Evolutionary conservation across 2,888 invertebrate genomes (phyloP), one percentile per base, ranked within the genome.

Genomic region (Apotomis turbidana): DNA sequence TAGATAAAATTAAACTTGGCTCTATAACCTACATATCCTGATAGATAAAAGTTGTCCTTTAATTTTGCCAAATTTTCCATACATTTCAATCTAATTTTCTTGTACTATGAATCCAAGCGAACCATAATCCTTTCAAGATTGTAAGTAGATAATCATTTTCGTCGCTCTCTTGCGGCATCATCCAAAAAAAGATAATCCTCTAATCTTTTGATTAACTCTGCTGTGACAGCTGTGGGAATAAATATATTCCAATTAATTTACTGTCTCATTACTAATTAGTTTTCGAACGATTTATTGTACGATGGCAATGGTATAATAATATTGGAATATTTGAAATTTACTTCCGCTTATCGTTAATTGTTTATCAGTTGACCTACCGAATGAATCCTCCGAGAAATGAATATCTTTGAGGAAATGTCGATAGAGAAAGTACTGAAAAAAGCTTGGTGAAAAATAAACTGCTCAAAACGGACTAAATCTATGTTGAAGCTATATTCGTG

Each of bases 321-420:
- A 27, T 27, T 27, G 9, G 4, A 62, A 38, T 51, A 8, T 49
- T 63, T 38, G 52, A 49, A 15, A 52, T 41, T 41, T 38, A 41
- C 54, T 54, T 15, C 44, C 66, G 5, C n/a, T 46, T 27, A 8
- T 15, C 54, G 15, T 5, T 12, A 79, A 80, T 79, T 81, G 76
- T 77, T 77, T 71, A 63, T 74, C 64, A 38, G 44, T 70, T 46
- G 58, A 46, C 44, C 54, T 46, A 27, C 74, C 61, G 62, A 63
- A 67, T 70, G 64, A 71, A 10, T 12, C 44, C 54, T 41, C 10
- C 78, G 60, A 75, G 74, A 78, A 76, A 80, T 78, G 77, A 78
- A 79, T 82, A 79, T 75, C 74, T 74, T 70, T 76, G 76, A 78
- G 75, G 74, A 76, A 79, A 77, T 76, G 76, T 76, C 72, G 72